Evolutionary conservation across 2,888 invertebrate genomes (phyloP).

Genomic region (Erebia ligea): DNA sequence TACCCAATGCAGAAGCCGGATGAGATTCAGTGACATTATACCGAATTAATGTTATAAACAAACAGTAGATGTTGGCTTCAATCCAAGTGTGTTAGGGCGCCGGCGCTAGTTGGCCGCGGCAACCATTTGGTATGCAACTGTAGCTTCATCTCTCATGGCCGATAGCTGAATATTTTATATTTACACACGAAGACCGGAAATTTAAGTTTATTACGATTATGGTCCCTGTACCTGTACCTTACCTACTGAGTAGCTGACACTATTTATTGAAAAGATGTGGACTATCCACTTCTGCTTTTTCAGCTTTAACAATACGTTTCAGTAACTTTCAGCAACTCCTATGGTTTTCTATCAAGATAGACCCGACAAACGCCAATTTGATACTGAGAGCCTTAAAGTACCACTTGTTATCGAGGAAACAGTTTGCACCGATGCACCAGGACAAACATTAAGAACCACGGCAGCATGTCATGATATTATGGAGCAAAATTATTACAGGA

Average conservation of each 20-base stretch:
- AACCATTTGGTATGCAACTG: constrained; percentile 55
- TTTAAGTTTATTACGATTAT: background rate
- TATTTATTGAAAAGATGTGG: background rate
- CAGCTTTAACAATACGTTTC: too few relatives aligned
- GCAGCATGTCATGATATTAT: background rate
- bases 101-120: constrained; percentile 61
- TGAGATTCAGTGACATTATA: constrained; percentile 56
- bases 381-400: background rate
- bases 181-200: background rate
- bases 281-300: too few relatives aligned
- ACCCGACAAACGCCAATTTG: background rate
- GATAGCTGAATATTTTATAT: constrained; percentile 33
- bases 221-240: background rate
- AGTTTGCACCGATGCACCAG: background rate
- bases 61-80: constrained; percentile 68
- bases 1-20: constrained; percentile 40
- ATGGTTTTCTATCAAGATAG: background rate
- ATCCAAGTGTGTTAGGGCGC: constrained; percentile 73
- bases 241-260: background rate
- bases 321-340: background rate
- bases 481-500: background rate
- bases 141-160: constrained; percentile 39
- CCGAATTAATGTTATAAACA: constrained; percentile 77
- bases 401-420: background rate
- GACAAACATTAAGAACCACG: background rate